These are phyloP conservation scores for Schrankia costaestrigalis DNA, from an alignment of 2,888 invertebrate genomes.

Conservation along the genomic window DNA sequence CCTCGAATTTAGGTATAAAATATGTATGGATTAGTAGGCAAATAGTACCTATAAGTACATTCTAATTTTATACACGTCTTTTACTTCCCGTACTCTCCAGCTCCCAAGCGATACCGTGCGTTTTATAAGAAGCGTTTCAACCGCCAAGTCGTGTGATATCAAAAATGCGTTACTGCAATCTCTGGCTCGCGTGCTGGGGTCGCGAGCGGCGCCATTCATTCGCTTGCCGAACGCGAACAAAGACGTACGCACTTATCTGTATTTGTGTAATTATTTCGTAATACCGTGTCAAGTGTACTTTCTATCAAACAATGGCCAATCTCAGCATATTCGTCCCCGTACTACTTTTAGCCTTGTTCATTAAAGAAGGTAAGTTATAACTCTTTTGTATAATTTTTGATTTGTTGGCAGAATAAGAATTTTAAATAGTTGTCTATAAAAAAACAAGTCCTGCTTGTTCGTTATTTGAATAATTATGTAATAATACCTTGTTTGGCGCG, in stretches of 20 bases:
- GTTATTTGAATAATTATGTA: no score
- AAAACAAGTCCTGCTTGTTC: slow-evolving; percentile 1
- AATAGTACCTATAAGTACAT: no score
- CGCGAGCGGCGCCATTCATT: no score
- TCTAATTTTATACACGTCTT: no score
- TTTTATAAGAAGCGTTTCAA: slow-evolving; percentile 6
- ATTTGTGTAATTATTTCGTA: slow-evolving; percentile 38
- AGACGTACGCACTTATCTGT: slow-evolving; percentile 37
- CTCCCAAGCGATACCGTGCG: no score
- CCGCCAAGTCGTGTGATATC: no score
- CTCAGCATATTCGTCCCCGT: slow-evolving; percentile 61
- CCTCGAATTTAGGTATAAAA: no score
- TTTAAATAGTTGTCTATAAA: background rate
- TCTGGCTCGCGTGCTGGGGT: slow-evolving; percentile 25
- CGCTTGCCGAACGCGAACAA: slow-evolving; percentile 45
- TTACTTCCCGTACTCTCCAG: no score
- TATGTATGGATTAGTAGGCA: no score
- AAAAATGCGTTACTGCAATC: slow-evolving; percentile 14
- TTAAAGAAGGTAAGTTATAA: slow-evolving; percentile 61
- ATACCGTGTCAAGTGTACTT: slow-evolving; percentile 35
- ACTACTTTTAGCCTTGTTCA: slow-evolving; percentile 61
- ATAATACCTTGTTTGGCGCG: no score
- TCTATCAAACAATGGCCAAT: slow-evolving; percentile 56
- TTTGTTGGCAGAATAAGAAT: background rate
- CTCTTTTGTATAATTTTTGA: no score